These are phyloP conservation scores for Thaumetopoea pityocampa DNA, from an alignment of 1,140 invertebrate genomes.

Conservation along the genomic window DNA sequence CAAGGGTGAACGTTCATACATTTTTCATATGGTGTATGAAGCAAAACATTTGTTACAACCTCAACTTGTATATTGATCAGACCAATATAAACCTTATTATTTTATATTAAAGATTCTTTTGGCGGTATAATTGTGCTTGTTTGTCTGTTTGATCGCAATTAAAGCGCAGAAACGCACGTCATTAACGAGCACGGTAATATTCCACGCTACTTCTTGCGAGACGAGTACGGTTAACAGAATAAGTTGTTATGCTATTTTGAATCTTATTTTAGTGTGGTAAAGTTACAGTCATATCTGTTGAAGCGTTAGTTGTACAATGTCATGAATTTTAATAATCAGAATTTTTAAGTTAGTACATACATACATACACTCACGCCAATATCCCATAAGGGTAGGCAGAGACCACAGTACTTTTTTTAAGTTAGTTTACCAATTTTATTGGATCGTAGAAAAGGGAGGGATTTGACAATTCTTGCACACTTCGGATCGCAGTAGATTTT, in stretches of 20 bases:
- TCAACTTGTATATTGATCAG: slow-evolving; percentile 7
- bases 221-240: too few species aligned
- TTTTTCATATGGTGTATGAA: slow-evolving; percentile 57
- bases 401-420: too few species aligned
- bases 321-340: too few species aligned
- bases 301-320: too few species aligned
- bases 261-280: slow-evolving; percentile 48
- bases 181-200: slow-evolving; percentile 68
- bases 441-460: too few species aligned
- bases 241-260: slow-evolving; percentile 16
- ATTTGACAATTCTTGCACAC: too few species aligned
- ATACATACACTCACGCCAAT: too few species aligned
- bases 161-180: slow-evolving; percentile 68
- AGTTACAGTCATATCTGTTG: too few species aligned
- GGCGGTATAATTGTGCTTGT: slow-evolving; percentile 29
- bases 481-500: too few species aligned
- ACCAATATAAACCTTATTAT: slow-evolving; percentile 23
- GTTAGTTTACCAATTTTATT: too few species aligned
- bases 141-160: slow-evolving; percentile 64
- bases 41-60: slow-evolving; percentile 38
- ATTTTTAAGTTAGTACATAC: too few species aligned
- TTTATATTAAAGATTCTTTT: slow-evolving; percentile 6
- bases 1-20: slow-evolving; percentile 44
- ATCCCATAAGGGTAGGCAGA: too few species aligned
- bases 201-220: slow-evolving; percentile 63